A percentile compares a stretch with the other conserved stretches of the same genome.
These are phyloP conservation scores for Zapus hudsonius DNA, from an alignment of 2,113 vertebrate genomes.

Conservation along the genomic window DNA sequence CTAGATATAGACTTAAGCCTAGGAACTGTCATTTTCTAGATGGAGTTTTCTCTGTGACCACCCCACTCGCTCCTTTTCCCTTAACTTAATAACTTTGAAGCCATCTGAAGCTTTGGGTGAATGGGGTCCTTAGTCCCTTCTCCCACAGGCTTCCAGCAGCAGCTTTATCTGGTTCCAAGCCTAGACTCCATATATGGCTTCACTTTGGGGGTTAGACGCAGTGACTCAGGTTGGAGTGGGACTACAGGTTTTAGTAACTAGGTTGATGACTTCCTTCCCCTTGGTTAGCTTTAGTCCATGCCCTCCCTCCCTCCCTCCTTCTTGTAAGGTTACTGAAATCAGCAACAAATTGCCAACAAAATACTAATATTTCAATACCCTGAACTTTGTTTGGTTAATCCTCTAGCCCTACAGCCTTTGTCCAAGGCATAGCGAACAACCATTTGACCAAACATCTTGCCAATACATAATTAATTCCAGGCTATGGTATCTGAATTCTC, in stretches of 20 bases:
- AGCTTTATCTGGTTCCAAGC: background rate
- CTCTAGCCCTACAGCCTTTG: background rate
- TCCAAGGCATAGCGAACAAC: background rate
- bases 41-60: no score
- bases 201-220: background rate
- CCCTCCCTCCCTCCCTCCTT: no score
- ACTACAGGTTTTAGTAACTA: no score
- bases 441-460: background rate
- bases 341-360: background rate
- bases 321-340: background rate
- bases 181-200: background rate
- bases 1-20: background rate
- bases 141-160: background rate
- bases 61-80: background rate
- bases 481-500: background rate
- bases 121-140: background rate
- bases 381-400: background rate
- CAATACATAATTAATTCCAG: background rate
- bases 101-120: background rate
- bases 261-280: no score
- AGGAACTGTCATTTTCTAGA: no score
- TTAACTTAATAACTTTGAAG: background rate
- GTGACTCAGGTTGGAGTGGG: background rate
- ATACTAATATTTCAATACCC: no score
- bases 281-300: no score